Percentiles rank a stretch among this genome's conserved stretches.
Evolutionary conservation across 2,888 invertebrate species (phyloP).

Genomic region (Crematogaster levior): DNA sequence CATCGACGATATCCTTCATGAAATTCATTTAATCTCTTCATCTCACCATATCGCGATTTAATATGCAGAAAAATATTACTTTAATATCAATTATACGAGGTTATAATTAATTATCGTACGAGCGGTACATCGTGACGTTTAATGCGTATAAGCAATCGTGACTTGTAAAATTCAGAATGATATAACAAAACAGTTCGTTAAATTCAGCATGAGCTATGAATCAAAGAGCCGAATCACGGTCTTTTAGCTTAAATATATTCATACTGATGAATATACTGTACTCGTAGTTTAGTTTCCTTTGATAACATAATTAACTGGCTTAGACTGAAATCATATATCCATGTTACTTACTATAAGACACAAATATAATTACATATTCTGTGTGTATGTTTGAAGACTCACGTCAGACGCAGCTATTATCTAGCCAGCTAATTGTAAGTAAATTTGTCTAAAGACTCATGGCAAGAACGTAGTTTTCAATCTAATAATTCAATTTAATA

Average conservation of each 20-base stretch:
- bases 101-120: not conserved
- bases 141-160: not conserved
- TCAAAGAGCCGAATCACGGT: not conserved
- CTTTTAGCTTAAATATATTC: constrained; percentile 3
- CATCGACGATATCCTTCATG: not conserved
- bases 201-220: not conserved
- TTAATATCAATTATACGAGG: constrained; percentile 8
- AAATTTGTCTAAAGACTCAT: constrained; percentile 48
- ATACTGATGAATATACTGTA: not conserved
- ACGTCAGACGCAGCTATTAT: constrained; percentile 58
- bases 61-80: constrained; percentile 14
- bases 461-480: not conserved
- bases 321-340: constrained; percentile 16
- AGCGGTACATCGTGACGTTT: not conserved
- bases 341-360: constrained; percentile 16
- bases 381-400: constrained; percentile 61
- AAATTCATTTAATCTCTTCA: not conserved
- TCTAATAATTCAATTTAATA: not conserved
- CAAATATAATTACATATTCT: constrained; percentile 53
- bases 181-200: not conserved
- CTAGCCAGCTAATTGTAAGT: constrained; percentile 56
- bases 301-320: constrained; percentile 9
- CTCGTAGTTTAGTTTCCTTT: constrained; percentile 31
- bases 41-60: not conserved
- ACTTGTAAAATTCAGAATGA: not conserved